These are phyloP conservation scores for Drosophila paulistorum DNA, from an alignment of 1,140 invertebrate genomes.

Conservation along the genomic window DNA sequence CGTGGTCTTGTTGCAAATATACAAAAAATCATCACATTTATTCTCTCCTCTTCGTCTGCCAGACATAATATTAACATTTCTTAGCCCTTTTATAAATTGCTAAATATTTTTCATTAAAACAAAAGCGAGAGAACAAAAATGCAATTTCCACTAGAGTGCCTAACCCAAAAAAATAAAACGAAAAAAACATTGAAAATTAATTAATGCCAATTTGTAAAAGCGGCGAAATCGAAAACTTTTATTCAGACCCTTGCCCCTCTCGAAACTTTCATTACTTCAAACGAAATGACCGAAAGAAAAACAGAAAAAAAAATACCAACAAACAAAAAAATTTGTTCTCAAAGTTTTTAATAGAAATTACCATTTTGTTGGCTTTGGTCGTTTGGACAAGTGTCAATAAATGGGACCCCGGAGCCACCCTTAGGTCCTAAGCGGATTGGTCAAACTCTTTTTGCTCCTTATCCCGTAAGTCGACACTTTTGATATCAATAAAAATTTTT, in stretches of 20 bases:
- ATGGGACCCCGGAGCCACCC: constrained; percentile 43
- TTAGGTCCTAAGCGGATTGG: constrained; percentile 54
- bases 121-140: constrained; percentile 15
- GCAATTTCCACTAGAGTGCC: constrained; percentile 24
- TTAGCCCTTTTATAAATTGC: constrained; percentile 34
- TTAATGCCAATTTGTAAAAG: constrained; percentile 79
- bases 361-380: constrained; percentile 71
- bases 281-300: constrained; percentile 52
- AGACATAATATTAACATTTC: constrained; percentile 11
- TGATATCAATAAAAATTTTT: constrained; percentile 79
- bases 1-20: neutral
- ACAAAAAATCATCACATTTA: constrained; percentile 6
- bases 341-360: constrained; percentile 81
- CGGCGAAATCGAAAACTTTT: constrained; percentile 78
- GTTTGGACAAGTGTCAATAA: constrained; percentile 80
- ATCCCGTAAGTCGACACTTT: constrained; percentile 61
- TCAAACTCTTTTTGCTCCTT: constrained; percentile 2
- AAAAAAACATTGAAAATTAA: constrained; percentile 47
- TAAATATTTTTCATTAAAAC: constrained; percentile 48
- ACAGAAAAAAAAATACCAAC: constrained; percentile 36
- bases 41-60: neutral
- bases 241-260: constrained; percentile 22
- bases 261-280: constrained; percentile 69
- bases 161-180: neutral
- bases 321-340: constrained; percentile 55